Evolutionary conservation across 2,888 invertebrate genomes (phyloP).

Genomic region (Halictus ligatus): DNA sequence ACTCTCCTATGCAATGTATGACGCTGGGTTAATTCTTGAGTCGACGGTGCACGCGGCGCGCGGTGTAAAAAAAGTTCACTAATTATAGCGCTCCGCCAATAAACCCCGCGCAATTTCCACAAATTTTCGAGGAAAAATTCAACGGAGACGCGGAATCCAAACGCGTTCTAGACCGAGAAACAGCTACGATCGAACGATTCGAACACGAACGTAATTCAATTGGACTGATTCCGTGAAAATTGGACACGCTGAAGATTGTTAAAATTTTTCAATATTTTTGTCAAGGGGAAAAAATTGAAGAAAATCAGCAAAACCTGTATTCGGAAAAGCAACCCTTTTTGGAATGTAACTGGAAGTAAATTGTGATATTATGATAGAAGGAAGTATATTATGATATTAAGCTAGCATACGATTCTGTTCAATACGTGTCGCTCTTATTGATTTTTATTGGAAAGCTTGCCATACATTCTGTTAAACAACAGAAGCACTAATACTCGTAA

Average conservation of each 20-base stretch:
- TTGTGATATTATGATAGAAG: no score
- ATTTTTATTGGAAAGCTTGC: background rate
- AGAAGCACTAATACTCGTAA: background rate
- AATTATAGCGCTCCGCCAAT: background rate
- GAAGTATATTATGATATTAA: no score
- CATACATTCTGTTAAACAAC: background rate
- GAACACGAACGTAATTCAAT: background rate
- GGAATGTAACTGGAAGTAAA: background rate
- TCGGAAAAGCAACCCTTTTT: no score
- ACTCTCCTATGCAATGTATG: slow-evolving; percentile 34
- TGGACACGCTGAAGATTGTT: background rate
- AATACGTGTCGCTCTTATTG: background rate
- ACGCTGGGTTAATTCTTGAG: slow-evolving; percentile 38
- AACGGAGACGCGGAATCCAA: background rate
- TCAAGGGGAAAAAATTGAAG: no score
- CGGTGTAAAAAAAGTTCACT: background rate
- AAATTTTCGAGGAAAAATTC: background rate
- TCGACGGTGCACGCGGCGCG: background rate
- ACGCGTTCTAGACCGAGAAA: background rate
- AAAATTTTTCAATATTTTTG: background rate
- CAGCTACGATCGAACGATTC: background rate
- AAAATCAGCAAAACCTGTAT: no score
- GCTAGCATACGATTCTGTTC: no score
- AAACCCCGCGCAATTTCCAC: background rate
- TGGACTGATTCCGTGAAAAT: background rate